Evolutionary conservation across 2,113 vertebrate genomes (phyloP).

Genomic region (Polypterus senegalus): DNA sequence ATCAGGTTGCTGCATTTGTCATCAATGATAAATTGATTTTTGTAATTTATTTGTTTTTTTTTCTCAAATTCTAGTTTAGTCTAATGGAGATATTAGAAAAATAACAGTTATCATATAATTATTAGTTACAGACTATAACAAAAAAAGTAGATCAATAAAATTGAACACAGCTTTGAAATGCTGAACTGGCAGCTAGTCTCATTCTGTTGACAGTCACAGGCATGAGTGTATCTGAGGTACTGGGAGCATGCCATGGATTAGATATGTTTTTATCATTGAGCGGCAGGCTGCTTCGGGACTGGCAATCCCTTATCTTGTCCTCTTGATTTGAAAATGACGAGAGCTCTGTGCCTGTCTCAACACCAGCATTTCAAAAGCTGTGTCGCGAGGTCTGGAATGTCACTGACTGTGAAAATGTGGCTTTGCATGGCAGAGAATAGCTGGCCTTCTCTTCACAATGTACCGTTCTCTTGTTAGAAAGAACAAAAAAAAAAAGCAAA

Average conservation of each 20-base stretch:
- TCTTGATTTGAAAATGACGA: slow-evolving; percentile 50
- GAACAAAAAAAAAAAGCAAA: slow-evolving; percentile 29
- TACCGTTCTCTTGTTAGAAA: slow-evolving; percentile 33
- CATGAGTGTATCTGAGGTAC: slow-evolving; percentile 43
- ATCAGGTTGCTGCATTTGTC: no score
- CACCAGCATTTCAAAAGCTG: slow-evolving; percentile 30
- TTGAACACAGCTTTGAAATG: slow-evolving; percentile 34
- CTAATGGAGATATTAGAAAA: no score
- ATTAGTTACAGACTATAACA: no score
- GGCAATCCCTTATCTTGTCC: slow-evolving; percentile 55
- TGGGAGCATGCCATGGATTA: slow-evolving; percentile 51
- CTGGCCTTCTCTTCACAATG: slow-evolving; percentile 42
- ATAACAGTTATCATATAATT: no score
- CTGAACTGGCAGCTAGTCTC: slow-evolving; percentile 45
- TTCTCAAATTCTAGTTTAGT: no score
- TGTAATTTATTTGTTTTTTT: no score
- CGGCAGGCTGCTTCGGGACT: slow-evolving; percentile 44
- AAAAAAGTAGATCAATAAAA: slow-evolving; percentile 44
- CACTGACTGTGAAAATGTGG: slow-evolving; percentile 33
- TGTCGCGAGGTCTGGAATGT: slow-evolving; percentile 34
- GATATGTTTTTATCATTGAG: slow-evolving; percentile 61
- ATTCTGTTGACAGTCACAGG: slow-evolving; percentile 47
- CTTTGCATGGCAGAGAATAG: slow-evolving; percentile 24
- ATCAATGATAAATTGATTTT: no score
- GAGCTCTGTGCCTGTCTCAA: slow-evolving; percentile 16